phyloP scores from a whole-genome alignment of 1,140 invertebrate genomes.

The Achroia grisella region DNA sequence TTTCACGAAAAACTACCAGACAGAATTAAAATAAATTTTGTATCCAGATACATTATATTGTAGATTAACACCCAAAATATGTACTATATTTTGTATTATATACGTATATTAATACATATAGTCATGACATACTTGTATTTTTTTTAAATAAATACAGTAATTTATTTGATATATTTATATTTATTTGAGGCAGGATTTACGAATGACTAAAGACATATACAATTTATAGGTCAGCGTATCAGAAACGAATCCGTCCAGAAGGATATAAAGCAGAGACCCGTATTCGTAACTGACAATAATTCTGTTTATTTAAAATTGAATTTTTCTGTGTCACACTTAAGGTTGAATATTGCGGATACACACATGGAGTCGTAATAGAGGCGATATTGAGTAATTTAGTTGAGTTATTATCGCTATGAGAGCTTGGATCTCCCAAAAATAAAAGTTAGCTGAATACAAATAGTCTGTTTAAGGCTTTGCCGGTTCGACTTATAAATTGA shows the following conservation, averaged over 20 bases:
- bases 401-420: conserved; percentile 32
- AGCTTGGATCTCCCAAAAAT: conserved; percentile 17
- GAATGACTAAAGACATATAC: too few species aligned
- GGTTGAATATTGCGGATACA: conserved; percentile 6
- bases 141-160: too few species aligned
- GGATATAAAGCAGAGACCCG: background rate
- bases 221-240: background rate
- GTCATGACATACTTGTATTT: too few species aligned
- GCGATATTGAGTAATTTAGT: conserved; percentile 32
- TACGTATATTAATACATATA: too few species aligned
- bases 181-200: too few species aligned
- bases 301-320: background rate
- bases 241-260: background rate
- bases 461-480: conserved; percentile 26
- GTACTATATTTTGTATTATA: too few species aligned
- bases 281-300: background rate
- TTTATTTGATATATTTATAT: too few species aligned
- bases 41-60: too few species aligned
- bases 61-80: too few species aligned
- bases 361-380: conserved; percentile 4
- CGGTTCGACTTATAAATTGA: conserved; percentile 3
- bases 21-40: too few species aligned
- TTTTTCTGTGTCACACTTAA: background rate
- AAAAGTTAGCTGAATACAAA: conserved; percentile 34
- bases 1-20: too few species aligned